Conservation (phyloP, 2,888 invertebrate species). For the Diaperis boleti region DNA sequence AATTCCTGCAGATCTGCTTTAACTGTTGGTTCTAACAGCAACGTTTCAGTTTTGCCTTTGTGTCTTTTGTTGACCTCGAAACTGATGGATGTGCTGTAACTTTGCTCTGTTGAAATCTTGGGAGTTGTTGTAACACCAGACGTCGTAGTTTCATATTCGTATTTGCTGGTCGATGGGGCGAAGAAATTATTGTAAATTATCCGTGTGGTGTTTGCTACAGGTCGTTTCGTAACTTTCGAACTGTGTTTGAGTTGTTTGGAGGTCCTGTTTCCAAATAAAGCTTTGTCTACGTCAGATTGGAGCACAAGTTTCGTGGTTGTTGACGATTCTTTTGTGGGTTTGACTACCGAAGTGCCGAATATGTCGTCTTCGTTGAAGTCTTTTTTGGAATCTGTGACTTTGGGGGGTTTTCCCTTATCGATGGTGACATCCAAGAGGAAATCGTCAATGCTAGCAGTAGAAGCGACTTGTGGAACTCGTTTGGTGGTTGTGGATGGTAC, state of each 20-base stretch:
- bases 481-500: neutral
- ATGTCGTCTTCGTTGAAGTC: conserved; percentile 54
- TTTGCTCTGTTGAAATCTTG: conserved; percentile 67
- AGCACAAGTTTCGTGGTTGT: conserved; percentile 43
- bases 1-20: conserved; percentile 48
- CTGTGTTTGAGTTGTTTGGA: conserved; percentile 36
- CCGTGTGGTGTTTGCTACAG: conserved; percentile 44
- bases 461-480: neutral
- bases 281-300: conserved; percentile 51
- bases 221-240: conserved; percentile 32
- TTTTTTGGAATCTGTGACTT: neutral
- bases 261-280: conserved; percentile 49
- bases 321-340: conserved; percentile 1
- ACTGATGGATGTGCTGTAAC: conserved; percentile 69
- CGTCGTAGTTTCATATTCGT: conserved; percentile 41
- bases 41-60: conserved; percentile 10
- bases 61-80: conserved; percentile 67
- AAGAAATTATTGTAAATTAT: conserved; percentile 60
- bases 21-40: conserved; percentile 37
- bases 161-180: conserved; percentile 46
- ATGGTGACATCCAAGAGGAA: neutral
- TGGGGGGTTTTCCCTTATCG: neutral
- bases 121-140: conserved; percentile 41
- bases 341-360: conserved; percentile 49
- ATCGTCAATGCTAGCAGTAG: neutral